These are phyloP conservation scores for Capitella teleta DNA, from an alignment of 1,140 invertebrate species.

Conservation along the genomic window DNA sequence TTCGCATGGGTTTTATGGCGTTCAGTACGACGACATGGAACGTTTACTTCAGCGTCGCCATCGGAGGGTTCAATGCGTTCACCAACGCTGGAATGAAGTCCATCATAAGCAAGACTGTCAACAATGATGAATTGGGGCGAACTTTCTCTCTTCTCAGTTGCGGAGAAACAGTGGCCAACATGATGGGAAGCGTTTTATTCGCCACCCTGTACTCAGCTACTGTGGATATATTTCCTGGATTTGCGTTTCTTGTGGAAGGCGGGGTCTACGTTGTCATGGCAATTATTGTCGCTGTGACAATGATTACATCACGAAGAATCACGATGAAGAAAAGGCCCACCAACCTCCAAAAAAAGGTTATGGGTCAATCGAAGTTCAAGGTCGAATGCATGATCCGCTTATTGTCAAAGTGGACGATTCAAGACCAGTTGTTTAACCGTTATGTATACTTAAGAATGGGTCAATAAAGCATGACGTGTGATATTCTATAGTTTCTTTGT, in stretches of 20 bases:
- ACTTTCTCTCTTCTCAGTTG: conserved; percentile 30
- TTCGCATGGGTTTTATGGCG: conserved; percentile 25
- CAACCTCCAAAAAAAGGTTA: too few relatives aligned
- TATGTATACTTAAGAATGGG: too few relatives aligned
- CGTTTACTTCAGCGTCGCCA: conserved; percentile 28
- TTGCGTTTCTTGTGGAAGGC: conserved; percentile 27
- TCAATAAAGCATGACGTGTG: too few relatives aligned
- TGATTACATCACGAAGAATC: too few relatives aligned
- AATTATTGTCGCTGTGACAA: conserved; percentile 13
- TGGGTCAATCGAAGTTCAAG: too few relatives aligned
- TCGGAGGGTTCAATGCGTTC: conserved; percentile 28
- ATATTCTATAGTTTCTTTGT: too few relatives aligned
- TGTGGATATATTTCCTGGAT: conserved; percentile 23
- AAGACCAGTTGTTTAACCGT: too few relatives aligned
- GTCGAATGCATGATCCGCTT: too few relatives aligned
- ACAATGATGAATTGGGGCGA: conserved; percentile 28
- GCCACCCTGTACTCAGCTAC: conserved; percentile 31
- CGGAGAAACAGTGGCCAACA: conserved; percentile 31
- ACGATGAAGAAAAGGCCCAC: too few relatives aligned
- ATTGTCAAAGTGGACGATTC: too few relatives aligned
- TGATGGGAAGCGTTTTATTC: conserved; percentile 33
- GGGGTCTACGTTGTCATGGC: conserved; percentile 21
- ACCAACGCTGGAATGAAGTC: conserved; percentile 30
- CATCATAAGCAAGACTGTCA: conserved; percentile 28
- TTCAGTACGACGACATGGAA: conserved; percentile 32